These are phyloP conservation scores for Thaumetopoea pityocampa DNA, from an alignment of 1,140 invertebrate species.

Conservation along the genomic window DNA sequence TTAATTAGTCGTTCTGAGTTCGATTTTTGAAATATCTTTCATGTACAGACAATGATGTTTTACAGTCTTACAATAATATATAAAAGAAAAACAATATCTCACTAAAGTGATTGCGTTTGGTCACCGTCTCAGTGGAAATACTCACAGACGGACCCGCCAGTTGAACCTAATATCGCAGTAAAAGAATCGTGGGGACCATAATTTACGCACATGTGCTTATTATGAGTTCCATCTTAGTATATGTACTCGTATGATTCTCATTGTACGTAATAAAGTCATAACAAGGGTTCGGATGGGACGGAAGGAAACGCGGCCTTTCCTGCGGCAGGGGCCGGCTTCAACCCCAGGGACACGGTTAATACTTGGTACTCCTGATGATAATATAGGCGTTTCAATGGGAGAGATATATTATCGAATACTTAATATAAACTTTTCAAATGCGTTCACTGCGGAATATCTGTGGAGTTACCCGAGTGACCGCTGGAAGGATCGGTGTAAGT, in stretches of 20 bases:
- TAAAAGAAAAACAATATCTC: too few relatives aligned
- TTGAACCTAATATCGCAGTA: too few relatives aligned
- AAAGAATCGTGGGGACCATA: slow-evolving; percentile 20
- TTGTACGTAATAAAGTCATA: slow-evolving; percentile 52
- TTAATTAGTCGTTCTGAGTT: too few relatives aligned
- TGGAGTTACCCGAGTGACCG: background rate
- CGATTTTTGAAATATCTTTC: too few relatives aligned
- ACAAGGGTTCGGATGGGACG: slow-evolving; percentile 41
- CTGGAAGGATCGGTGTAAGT: background rate
- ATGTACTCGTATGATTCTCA: slow-evolving; percentile 58
- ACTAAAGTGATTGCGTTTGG: too few relatives aligned
- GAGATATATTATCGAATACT: slow-evolving; percentile 13
- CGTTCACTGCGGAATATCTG: background rate
- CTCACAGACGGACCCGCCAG: too few relatives aligned
- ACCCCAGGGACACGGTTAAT: slow-evolving; percentile 23
- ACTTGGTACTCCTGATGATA: slow-evolving; percentile 11
- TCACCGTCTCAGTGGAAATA: too few relatives aligned
- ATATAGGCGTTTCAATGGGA: slow-evolving; percentile 27
- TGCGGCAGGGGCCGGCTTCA: slow-evolving; percentile 23
- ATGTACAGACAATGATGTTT: too few relatives aligned
- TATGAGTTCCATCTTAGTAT: slow-evolving; percentile 43
- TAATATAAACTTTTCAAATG: slow-evolving; percentile 1
- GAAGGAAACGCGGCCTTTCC: slow-evolving; percentile 52
- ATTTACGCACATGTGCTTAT: slow-evolving; percentile 46
- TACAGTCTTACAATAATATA: too few relatives aligned